phyloP scores from a whole-genome alignment of 1,140 invertebrate genomes.

The Macrobrachium rosenbergii region DNA sequence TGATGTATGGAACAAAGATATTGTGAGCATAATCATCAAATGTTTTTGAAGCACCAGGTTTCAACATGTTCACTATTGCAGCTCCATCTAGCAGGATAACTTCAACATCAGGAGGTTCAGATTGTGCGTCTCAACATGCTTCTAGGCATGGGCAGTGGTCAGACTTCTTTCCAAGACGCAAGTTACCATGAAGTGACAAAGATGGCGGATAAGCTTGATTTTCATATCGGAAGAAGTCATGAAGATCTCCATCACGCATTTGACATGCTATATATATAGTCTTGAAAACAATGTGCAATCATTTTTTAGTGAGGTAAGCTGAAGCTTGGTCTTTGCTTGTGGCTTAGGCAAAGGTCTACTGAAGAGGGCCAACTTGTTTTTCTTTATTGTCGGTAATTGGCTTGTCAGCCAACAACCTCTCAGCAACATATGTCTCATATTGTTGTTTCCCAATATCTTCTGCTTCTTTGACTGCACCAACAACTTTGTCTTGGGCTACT shows the following conservation, averaged over 20 bases:
- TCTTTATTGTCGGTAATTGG: background rate
- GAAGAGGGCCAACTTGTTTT: background rate
- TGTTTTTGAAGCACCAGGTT: background rate
- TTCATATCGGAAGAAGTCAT: background rate
- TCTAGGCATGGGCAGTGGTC: background rate
- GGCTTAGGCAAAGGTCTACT: too few species aligned
- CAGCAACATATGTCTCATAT: background rate
- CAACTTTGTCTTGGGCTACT: background rate
- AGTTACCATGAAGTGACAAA: background rate
- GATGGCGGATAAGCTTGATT: background rate
- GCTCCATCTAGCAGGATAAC: background rate
- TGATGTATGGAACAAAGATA: too few species aligned
- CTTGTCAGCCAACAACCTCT: background rate
- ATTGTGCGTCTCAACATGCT: too few species aligned
- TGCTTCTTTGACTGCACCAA: background rate
- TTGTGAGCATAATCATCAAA: too few species aligned
- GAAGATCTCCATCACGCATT: background rate
- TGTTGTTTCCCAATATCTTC: background rate
- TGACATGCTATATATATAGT: constrained; percentile 11
- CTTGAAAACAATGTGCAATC: background rate
- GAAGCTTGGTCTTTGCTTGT: background rate
- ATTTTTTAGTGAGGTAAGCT: background rate
- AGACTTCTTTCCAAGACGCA: constrained; percentile 12
- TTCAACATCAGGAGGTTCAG: background rate
- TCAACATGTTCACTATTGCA: constrained; percentile 25